Percentiles rank a stretch among this genome's conserved stretches.
Evolutionary conservation across 2,113 vertebrate species (phyloP).

Genomic region (Picathartes gymnocephalus): DNA sequence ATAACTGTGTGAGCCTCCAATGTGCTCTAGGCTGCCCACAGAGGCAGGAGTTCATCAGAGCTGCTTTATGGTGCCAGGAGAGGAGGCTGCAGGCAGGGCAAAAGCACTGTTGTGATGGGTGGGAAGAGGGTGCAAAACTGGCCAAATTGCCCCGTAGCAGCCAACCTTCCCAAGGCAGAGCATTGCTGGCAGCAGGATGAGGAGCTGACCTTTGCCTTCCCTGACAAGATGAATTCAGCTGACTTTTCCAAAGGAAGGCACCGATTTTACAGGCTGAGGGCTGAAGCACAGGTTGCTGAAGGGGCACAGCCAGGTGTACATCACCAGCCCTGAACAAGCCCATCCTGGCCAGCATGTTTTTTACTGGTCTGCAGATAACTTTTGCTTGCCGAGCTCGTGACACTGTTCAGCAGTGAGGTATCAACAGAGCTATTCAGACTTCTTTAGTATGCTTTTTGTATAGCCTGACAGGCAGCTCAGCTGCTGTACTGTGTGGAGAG

Average conservation of each 20-base stretch:
- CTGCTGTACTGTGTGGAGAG: neutral
- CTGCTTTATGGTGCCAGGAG: neutral
- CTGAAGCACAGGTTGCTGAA: neutral
- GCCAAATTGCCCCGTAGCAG: neutral
- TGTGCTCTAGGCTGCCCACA: neutral
- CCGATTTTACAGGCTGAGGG: neutral
- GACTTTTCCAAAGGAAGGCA: neutral
- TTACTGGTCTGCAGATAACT: neutral
- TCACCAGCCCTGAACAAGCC: neutral
- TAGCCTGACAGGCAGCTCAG: neutral
- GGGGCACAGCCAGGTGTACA: rapidly evolving
- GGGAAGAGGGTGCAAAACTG: neutral
- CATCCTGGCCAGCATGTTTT: neutral
- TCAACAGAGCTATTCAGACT: neutral
- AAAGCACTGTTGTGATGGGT: neutral
- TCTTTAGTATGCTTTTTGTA: neutral
- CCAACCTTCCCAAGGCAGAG: rapidly evolving
- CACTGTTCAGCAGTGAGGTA: neutral
- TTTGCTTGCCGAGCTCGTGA: neutral
- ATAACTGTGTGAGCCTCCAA: neutral
- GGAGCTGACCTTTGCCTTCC: neutral
- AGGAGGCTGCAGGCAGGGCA: neutral
- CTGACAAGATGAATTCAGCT: neutral
- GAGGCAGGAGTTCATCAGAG: neutral
- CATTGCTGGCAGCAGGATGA: rapidly evolving